Evolutionary conservation across 2,113 vertebrate genomes (phyloP), one percentile per base, ranked within the genome.

Genomic region (Oncorhynchus masou): DNA sequence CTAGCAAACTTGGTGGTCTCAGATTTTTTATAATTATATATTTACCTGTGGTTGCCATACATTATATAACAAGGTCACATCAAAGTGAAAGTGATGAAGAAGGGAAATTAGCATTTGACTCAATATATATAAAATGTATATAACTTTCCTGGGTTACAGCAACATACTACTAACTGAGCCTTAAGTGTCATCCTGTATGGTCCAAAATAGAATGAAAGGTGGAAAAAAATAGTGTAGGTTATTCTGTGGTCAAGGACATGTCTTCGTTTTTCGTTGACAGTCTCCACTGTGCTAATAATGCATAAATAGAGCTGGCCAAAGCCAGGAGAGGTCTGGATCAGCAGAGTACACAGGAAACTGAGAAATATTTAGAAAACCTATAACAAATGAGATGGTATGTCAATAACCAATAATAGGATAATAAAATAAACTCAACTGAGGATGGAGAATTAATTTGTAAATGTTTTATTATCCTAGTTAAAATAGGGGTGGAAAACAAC

Each of bases 1-100:
- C 89, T 86, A 31, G 64, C 82, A 79, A 79, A 92, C 91, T 86
- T 88, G 94, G 93, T 94, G 93, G 93, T 94, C 93, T 86, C 84
- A 81, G 65, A 88, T 90, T 88, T 85, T 85, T 89, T 85, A 85
- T 89, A 89, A 88, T 89, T 77, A 89, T 88, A 89, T 86, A 88
- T 91, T 88, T 86, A n/a, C 73, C 81, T 74, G 15, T 76, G 87
- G 87, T 90, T 90, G 87, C 90, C 83, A 87, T 83, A 81, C 19
- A 88, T 88, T 86, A 87, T 77, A 81, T 73, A 74, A 76, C 45
- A 86, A 70, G 76, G 49, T 85, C 65, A 20, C 54, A 86, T 90
- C 75, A 87, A 89, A 87, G 83, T 39, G 51, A 34, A 51, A 51
- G 27, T 78, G 78, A 86, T 68, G 81, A 81, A 81, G 74, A 71